Conservation (phyloP, 2,888 invertebrate species). For the Charanyca ferruginea region DNA sequence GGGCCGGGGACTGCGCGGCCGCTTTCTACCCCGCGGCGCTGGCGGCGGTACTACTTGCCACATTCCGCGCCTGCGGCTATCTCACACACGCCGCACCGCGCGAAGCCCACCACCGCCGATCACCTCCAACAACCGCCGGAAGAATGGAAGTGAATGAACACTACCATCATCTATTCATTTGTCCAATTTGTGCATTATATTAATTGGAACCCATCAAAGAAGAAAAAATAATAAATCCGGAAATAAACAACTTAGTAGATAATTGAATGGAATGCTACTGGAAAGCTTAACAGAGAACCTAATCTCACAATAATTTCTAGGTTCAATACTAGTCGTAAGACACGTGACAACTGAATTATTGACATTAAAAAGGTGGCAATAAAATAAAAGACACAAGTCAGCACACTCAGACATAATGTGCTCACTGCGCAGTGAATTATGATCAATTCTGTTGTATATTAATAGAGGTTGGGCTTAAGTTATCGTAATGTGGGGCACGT, state of each 20-base stretch:
- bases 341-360: constrained; percentile 38
- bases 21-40: constrained; percentile 83
- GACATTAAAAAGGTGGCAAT: constrained; percentile 50
- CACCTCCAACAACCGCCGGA: constrained; percentile 10
- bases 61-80: constrained; percentile 74
- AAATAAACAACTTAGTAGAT: background rate
- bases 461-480: constrained; percentile 50
- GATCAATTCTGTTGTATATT: constrained; percentile 57
- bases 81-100: constrained; percentile 43
- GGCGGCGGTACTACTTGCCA: constrained; percentile 64
- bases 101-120: constrained; percentile 16
- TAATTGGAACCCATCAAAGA: background rate
- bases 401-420: constrained; percentile 51
- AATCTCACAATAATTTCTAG: background rate
- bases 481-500: constrained; percentile 62
- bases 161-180: constrained; percentile 4
- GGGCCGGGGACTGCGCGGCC: constrained; percentile 71
- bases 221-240: background rate
- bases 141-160: constrained; percentile 52
- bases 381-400: constrained; percentile 54
- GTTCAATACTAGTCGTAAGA: constrained; percentile 5
- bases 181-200: constrained; percentile 1
- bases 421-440: constrained; percentile 52
- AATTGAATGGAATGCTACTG: background rate
- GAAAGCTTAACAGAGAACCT: background rate